Percentiles rank a stretch among this genome's conserved stretches.
These are phyloP conservation scores for Allygus modestus DNA, from an alignment of 2,888 invertebrate genomes.

Conservation along the genomic window DNA sequence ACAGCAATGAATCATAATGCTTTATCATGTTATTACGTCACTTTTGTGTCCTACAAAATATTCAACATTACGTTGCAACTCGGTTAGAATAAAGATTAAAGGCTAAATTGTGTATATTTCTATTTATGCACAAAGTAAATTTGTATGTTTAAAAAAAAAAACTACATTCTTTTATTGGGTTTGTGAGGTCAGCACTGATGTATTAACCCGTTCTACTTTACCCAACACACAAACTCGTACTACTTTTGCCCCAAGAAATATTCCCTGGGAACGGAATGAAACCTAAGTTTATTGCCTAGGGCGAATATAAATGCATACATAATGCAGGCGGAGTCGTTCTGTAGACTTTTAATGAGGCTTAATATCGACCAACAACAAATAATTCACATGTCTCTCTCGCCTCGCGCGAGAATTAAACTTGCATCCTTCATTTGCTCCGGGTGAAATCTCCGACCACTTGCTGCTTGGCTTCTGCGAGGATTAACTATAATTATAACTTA, in stretches of 20 bases:
- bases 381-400: slow-evolving; percentile 41
- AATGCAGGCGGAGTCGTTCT: slow-evolving; percentile 34
- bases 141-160: too few species aligned
- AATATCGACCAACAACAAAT: slow-evolving; percentile 41
- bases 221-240: neutral
- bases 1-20: too few species aligned
- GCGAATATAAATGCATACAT: slow-evolving; percentile 39
- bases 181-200: too few species aligned
- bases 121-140: too few species aligned
- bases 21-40: too few species aligned
- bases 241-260: neutral
- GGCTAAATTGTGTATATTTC: too few species aligned
- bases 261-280: slow-evolving; percentile 33
- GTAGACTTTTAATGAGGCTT: slow-evolving; percentile 45
- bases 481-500: too few species aligned
- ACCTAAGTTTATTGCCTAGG: slow-evolving; percentile 41
- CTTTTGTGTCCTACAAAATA: too few species aligned
- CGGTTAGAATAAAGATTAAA: too few species aligned
- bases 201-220: too few species aligned
- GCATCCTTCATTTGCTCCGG: slow-evolving; percentile 11
- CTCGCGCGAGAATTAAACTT: slow-evolving; percentile 14
- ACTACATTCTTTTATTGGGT: too few species aligned
- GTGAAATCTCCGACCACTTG: slow-evolving; percentile 22
- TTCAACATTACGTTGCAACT: too few species aligned
- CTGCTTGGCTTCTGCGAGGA: neutral